phyloP scores from a whole-genome alignment of 2,113 vertebrate species.

The Ascaphus truei region DNA sequence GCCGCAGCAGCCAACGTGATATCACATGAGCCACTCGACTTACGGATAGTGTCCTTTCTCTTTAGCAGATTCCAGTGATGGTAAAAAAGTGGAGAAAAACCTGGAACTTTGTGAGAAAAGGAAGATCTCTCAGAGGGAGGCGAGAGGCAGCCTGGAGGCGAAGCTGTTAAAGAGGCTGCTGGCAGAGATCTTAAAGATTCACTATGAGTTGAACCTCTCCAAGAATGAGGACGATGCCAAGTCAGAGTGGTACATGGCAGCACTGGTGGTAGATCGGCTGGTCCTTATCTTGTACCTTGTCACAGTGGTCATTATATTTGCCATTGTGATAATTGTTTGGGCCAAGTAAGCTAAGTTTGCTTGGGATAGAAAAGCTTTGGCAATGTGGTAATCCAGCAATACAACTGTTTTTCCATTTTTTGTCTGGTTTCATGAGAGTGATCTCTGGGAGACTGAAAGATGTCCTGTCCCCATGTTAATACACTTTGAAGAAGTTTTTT shows the following conservation, averaged over 20 bases:
- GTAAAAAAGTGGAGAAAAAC: no score
- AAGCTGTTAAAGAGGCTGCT: slow-evolving; percentile 8
- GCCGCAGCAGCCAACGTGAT: slow-evolving; percentile 10
- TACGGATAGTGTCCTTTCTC: no score
- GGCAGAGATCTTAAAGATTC: not conserved
- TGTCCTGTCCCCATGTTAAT: no score
- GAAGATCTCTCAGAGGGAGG: not conserved
- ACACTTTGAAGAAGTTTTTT: no score
- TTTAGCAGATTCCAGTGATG: no score
- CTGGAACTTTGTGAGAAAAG: no score
- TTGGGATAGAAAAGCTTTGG: no score
- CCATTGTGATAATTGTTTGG: not conserved
- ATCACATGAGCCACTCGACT: no score
- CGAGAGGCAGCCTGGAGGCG: not conserved
- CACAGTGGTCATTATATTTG: not conserved
- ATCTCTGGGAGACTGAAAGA: no score
- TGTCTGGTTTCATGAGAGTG: no score
- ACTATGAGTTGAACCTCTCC: not conserved
- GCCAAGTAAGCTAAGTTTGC: not conserved
- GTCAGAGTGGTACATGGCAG: not conserved
- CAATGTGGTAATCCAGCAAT: no score
- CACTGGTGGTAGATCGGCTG: not conserved
- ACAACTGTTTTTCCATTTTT: no score
- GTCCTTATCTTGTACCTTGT: not conserved
- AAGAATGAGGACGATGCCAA: not conserved